Base-by-base conservation (phyloP, 2,888 invertebrate species). In the Pristionchus mayeri region DNA sequence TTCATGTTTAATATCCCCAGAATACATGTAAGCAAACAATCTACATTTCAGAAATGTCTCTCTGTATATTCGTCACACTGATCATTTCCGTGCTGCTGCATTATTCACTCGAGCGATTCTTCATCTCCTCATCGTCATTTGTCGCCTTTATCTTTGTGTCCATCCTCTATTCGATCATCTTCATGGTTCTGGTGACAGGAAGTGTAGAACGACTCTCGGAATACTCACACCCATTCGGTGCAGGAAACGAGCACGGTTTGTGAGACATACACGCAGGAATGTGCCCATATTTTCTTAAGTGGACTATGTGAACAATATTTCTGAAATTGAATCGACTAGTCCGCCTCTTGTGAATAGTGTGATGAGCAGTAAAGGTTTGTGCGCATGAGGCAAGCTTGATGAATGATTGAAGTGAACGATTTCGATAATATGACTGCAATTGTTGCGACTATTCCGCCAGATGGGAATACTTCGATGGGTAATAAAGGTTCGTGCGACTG, bases 101-200 rank as follows among this genome's bases (percentile, higher is more conserved):
- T 21, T 54, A 80, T 40, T 34, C 80, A 2, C 1, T 80, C 30
- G 80, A 80, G n/a, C n/a, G 16, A 7, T 57, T 54, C 54, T 80
- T 80, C 54, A 80, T 80, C 30, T 4, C 7, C 0, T 3, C 52
- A 13, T n/a, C 52, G 0, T 13, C 21, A 3, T 21, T 16, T n/a
- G 9, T 27, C 2, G 30, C 79, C 21, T 21, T 21, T 7, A 54
- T 54, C 52, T 50, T 79, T n/a, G 13, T 11, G n/a, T 1, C 44
- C 44, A 6, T 40, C 0, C 7, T 76, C 6, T 76, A 76, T 24
- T 18, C 24, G 13, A 6, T 40, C 24, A 40, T 76, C 44, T 24
- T 44, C 13, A 30, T 48, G 1, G 44, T 27, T 13, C 24, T 76
- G 13, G 6, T 48, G 13, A n/a, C 27, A 3, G 44, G 48, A 27